Evolutionary conservation across 2,797 vertebrate species (phyloP), one percentile per base, ranked within the genome.

Genomic region (Molossus alvarezi): DNA sequence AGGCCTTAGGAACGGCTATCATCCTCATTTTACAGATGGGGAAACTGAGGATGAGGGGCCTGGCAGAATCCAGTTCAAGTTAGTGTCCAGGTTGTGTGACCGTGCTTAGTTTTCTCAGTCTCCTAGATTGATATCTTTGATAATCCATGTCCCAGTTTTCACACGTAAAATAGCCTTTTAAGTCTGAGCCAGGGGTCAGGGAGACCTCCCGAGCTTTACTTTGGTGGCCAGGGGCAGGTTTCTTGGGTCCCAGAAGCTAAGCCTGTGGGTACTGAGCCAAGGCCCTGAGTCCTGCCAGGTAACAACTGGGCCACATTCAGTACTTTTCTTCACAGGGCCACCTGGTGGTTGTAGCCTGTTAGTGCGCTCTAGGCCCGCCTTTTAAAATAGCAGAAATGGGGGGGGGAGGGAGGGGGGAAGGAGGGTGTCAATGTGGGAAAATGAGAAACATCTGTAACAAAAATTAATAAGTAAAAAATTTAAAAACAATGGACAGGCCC

Each of bases 351-450:
- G 9, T 25, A 20, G 83, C 83, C 64, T 18, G 33, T 65, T 21
- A 3, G 15, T 4, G 5, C 3, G 21, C 48, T 4, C 4, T 27
- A 6, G 17, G 9, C 14, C 25, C 11, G 6, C 12, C 17, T 58
- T 88, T 58, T 23, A 57, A 23, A 55, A 29, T 1, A 37, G 8
- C 64, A 5, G 7, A 33, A 65, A 33, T 33, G 33, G 33, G 33
- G 3, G 33, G 33, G 33, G 33, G 33, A 3, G 33, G 33, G 3
- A 33, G 33, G 33, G 33, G 33, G 33, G 33, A 33, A 33, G 33
- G 33, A 33, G 33, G 33, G 33, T 33, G 33, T 33, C 33, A 33
- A 33, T 33, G 33, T 2, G 33, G 33, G 33, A 3, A 33, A 33
- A 33, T 33, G 33, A 33, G 33, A 33, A 33, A 33, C 33, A 33